These are phyloP conservation scores for Tachina fera DNA, from an alignment of 2,888 invertebrate genomes.

Conservation along the genomic window DNA sequence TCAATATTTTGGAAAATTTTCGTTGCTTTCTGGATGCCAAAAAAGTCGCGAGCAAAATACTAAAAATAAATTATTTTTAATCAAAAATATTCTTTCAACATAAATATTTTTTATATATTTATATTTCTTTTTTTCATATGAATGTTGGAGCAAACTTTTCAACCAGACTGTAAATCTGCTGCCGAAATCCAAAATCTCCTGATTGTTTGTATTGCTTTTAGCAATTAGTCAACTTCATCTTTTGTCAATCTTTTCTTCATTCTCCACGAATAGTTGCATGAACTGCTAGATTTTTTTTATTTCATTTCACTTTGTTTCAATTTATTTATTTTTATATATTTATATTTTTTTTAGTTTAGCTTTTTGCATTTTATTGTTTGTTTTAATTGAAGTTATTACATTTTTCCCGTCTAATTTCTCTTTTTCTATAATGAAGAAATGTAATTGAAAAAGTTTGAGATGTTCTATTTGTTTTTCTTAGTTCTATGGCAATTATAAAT, in stretches of 20 bases:
- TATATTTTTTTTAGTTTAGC: constrained; percentile 15
- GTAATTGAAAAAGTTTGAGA: constrained; percentile 67
- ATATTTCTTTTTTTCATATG: background rate
- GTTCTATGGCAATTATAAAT: constrained; percentile 63
- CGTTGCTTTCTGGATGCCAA: no score
- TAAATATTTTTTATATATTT: no score
- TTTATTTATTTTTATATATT: constrained; percentile 28
- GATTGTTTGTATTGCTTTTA: constrained; percentile 60
- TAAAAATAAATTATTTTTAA: no score
- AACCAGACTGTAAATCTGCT: background rate
- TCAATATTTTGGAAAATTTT: no score
- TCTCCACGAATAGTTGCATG: constrained; percentile 18
- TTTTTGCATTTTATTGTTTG: constrained; percentile 62
- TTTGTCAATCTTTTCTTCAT: constrained; percentile 58
- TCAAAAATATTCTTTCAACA: no score
- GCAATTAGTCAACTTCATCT: constrained; percentile 69
- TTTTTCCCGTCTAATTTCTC: constrained; percentile 25
- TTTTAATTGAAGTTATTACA: constrained; percentile 68
- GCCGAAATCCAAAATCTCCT: constrained; percentile 12
- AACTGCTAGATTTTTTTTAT: constrained; percentile 22
- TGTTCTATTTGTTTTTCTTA: constrained; percentile 41
- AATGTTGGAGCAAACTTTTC: background rate
- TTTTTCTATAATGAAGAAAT: constrained; percentile 45
- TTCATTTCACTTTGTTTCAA: constrained; percentile 7
- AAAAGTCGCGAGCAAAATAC: no score